Conservation (phyloP, 2,113 vertebrate genomes). For the Hyaena hyaena region DNA sequence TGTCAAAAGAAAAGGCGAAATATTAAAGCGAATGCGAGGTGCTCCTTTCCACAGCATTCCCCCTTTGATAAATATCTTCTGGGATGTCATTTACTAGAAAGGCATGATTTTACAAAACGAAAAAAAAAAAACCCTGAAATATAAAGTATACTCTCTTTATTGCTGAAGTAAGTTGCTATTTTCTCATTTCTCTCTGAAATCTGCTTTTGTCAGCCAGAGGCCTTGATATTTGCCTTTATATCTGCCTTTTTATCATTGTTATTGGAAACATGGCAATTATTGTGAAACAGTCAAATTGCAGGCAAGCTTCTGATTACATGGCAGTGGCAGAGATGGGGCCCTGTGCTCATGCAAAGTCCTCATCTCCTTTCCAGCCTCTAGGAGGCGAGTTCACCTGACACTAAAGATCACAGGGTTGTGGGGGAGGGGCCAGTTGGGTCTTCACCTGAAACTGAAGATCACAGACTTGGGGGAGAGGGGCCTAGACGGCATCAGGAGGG, state of each 20-base stretch:
- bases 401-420: background rate
- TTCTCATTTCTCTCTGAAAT: slow-evolving; percentile 84
- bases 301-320: slow-evolving; percentile 79
- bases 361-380: slow-evolving; percentile 67
- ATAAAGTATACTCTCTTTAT: slow-evolving; percentile 85
- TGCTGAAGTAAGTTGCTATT: slow-evolving; percentile 85
- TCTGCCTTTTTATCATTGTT: slow-evolving; percentile 80
- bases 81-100: slow-evolving; percentile 90
- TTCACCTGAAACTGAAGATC: slow-evolving; percentile 36
- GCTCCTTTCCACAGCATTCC: slow-evolving; percentile 84
- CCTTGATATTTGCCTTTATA: slow-evolving; percentile 83
- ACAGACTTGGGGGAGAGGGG: background rate
- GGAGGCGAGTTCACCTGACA: slow-evolving; percentile 66
- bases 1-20: slow-evolving; percentile 88
- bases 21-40: slow-evolving; percentile 88
- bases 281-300: slow-evolving; percentile 79
- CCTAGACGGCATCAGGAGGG: background rate
- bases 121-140: slow-evolving; percentile 82
- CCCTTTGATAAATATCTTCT: slow-evolving; percentile 92
- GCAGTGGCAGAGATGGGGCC: slow-evolving; percentile 62
- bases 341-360: slow-evolving; percentile 62
- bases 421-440: background rate
- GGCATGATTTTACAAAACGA: slow-evolving; percentile 88
- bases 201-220: slow-evolving; percentile 83
- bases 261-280: slow-evolving; percentile 84